phyloP scores from a whole-genome alignment of 2,888 invertebrate genomes.

The Cheilosia soror region DNA sequence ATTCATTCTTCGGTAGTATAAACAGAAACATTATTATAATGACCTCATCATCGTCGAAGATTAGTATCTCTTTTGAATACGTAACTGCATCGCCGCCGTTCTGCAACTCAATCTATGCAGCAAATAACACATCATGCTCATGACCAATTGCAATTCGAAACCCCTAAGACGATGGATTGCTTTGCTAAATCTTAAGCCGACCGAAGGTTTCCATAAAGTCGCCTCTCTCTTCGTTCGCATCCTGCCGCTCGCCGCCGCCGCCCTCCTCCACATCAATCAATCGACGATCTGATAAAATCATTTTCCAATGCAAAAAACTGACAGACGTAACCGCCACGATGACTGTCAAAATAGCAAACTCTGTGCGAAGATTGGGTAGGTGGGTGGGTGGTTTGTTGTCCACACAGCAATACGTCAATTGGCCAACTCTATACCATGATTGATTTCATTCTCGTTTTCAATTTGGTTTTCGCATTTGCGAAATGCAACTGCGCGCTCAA shows the following conservation, averaged over 20 bases:
- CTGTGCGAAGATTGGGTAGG: constrained; percentile 22
- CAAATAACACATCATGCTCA: constrained; percentile 71
- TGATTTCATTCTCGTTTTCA: constrained; percentile 48
- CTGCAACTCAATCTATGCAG: constrained; percentile 57
- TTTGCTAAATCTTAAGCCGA: constrained; percentile 48
- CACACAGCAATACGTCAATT: constrained; percentile 57
- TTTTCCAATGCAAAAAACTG: constrained; percentile 37
- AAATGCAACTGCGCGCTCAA: constrained; percentile 57
- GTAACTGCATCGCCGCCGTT: constrained; percentile 4
- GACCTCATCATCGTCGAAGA: constrained; percentile 66
- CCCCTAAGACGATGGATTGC: constrained; percentile 54
- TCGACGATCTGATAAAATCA: constrained; percentile 58
- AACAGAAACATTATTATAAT: constrained; percentile 11
- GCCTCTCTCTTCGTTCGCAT: constrained; percentile 57
- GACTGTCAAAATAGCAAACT: constrained; percentile 49
- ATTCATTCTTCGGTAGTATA: not conserved
- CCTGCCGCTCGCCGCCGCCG: constrained; percentile 49
- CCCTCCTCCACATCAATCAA: constrained; percentile 12
- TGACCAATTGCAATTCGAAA: constrained; percentile 67
- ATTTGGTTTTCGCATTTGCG: constrained; percentile 25
- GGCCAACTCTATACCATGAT: constrained; percentile 40
- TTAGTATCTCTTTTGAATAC: constrained; percentile 43
- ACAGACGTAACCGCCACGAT: constrained; percentile 34
- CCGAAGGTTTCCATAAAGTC: constrained; percentile 48
- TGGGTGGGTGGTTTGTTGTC: constrained; percentile 43